phyloP scores from a whole-genome alignment of 2,113 vertebrate species.

The Anseranas semipalmata region DNA sequence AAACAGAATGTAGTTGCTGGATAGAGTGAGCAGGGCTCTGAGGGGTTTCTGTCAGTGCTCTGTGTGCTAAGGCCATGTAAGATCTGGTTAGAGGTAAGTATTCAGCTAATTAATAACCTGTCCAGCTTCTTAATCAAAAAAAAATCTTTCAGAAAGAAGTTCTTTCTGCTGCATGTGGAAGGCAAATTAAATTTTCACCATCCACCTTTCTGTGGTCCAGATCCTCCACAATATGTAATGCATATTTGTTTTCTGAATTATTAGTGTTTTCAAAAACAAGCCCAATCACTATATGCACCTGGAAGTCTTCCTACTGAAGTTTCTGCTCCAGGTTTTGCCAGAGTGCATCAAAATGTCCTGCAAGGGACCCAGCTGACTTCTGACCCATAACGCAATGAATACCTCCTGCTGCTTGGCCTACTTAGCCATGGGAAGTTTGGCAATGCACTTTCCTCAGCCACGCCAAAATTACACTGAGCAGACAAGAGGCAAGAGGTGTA shows the following conservation, averaged over 20 bases:
- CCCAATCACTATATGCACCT: background rate
- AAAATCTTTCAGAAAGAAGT: background rate
- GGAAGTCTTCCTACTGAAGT: background rate
- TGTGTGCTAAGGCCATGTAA: background rate
- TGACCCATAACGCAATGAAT: conserved; percentile 74
- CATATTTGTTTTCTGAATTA: background rate
- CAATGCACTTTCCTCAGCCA: conserved; percentile 74
- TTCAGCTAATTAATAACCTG: background rate
- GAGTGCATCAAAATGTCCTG: conserved; percentile 43
- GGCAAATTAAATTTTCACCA: background rate
- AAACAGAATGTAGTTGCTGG: background rate
- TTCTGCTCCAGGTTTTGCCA: conserved; percentile 9
- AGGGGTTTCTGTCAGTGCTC: background rate
- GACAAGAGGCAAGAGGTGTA: conserved; percentile 59
- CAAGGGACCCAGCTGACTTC: conserved; percentile 62
- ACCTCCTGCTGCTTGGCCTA: conserved; percentile 73
- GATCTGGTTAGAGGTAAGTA: background rate
- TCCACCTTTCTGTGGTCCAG: background rate
- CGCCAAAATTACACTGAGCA: conserved; percentile 74
- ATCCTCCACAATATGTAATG: background rate
- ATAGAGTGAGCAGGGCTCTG: background rate
- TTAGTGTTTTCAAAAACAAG: background rate
- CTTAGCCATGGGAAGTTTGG: conserved; percentile 76
- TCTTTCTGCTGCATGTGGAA: background rate
- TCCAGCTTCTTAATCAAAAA: background rate